A percentile compares a stretch with the other conserved stretches of the same genome.
These are phyloP conservation scores for Phortica magna DNA, from an alignment of 2,888 invertebrate species.

Conservation along the genomic window DNA sequence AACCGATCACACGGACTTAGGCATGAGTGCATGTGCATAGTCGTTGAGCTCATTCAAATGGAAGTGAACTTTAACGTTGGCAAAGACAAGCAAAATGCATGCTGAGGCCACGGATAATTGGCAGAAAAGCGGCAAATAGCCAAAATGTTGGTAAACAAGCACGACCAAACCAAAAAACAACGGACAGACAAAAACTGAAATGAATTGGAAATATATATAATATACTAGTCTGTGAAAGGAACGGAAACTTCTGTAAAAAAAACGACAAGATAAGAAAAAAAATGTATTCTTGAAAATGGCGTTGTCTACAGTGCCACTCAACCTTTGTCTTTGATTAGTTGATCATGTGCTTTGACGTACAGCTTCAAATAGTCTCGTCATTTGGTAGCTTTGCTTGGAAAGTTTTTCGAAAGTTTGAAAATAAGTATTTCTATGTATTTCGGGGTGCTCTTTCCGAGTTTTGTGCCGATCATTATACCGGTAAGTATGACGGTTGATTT, in stretches of 20 bases:
- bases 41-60: conserved; percentile 62
- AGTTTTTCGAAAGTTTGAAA: too few relatives aligned
- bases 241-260: conserved; percentile 11
- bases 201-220: conserved; percentile 32
- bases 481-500: too few relatives aligned
- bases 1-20: conserved; percentile 25
- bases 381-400: too few relatives aligned
- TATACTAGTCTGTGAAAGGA: conserved; percentile 11
- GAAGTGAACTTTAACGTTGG: conserved; percentile 56
- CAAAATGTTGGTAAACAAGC: neutral
- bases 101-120: neutral
- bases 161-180: conserved; percentile 50
- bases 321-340: too few relatives aligned
- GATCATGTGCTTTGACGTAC: neutral
- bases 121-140: conserved; percentile 17
- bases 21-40: conserved; percentile 10
- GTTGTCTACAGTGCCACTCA: neutral
- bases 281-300: too few relatives aligned
- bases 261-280: neutral
- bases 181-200: conserved; percentile 55
- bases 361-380: too few relatives aligned
- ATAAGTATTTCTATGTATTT: too few relatives aligned
- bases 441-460: too few relatives aligned
- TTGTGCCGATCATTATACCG: too few relatives aligned
- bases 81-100: neutral